These are phyloP conservation scores for Catamblyrhynchus diadema DNA, from an alignment of 2,797 vertebrate genomes.

Conservation along the genomic window DNA sequence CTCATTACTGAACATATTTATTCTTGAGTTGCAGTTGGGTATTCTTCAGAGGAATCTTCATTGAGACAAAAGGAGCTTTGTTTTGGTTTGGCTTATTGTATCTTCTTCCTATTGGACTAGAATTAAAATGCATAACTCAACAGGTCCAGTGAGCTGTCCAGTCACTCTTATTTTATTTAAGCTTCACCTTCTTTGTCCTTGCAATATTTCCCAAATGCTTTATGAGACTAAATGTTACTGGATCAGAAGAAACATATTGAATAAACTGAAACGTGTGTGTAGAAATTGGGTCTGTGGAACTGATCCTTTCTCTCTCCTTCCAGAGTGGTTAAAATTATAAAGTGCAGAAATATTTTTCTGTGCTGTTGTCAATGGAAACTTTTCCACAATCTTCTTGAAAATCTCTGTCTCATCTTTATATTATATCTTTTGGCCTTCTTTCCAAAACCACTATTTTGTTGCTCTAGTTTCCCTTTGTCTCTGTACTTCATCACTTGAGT, in stretches of 20 bases:
- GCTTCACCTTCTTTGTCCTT: not conserved
- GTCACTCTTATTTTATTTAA: not conserved
- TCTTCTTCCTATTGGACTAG: not conserved
- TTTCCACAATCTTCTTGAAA: not conserved
- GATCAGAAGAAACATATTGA: not conserved
- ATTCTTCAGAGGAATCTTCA: slow-evolving; percentile 4
- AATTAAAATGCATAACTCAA: not conserved
- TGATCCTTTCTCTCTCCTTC: not conserved
- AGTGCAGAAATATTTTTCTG: not conserved
- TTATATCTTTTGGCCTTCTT: not conserved
- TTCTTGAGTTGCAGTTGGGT: not conserved
- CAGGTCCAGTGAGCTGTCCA: not conserved
- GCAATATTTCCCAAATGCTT: not conserved
- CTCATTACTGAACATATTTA: slow-evolving; percentile 30
- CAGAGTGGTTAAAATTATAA: not conserved
- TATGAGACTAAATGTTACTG: not conserved
- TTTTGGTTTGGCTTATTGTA: not conserved
- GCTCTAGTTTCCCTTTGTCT: not conserved
- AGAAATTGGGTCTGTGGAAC: not conserved
- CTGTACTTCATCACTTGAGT: not conserved
- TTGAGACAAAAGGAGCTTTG: slow-evolving; percentile 19
- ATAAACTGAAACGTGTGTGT: not conserved
- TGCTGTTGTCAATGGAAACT: not conserved
- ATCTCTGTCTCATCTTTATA: not conserved
- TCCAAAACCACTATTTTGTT: not conserved